Evolutionary conservation across 2,888 invertebrate genomes (phyloP), one percentile per base, ranked within the genome.

Genomic region (Calameuta idolon): DNA sequence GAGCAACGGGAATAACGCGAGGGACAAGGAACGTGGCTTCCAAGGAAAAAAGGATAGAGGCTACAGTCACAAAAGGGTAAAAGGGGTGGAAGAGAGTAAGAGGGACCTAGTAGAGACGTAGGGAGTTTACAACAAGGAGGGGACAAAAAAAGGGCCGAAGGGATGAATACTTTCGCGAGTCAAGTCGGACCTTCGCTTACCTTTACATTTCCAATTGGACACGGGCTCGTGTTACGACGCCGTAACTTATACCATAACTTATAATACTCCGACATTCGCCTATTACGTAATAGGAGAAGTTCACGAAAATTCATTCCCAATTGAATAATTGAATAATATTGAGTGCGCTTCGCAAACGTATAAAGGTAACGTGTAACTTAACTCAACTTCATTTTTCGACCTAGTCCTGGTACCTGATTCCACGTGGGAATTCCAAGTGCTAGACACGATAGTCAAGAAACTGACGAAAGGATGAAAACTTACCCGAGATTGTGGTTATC

Each of bases 401-500:
- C 1, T 9, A 4, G 71, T 31, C 33, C 71, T 3, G n/a, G 12
- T 71, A 71, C 71, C 31, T 3, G 11, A 2, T 30, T 71, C 31
- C 71, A 71, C 71, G 71, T 55, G 55, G 55, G 5, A 55, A 55
- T 23, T 55, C 15, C 23, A 23, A 55, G 23, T 55, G 1, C 55
- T 9, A 9, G 55, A 35, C 35, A 40, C 15, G 40, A 55, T 55
- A 9, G 23, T 55, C 23, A 1, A 23, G 23, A 23, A 55, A 5
- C 55, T 55, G 55, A 15, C 2, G 15, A 55, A 23, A 55, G 15
- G 23, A 55, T 23, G 23, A 55, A 76, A 75, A 87, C 92, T 91
- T 88, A 94, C 94, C 93, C 93, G 89, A 93, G 92, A 85, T 92
- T 92, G 85, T 92, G 91, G 87, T 92, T 92, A 85, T 92, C 92